Evolutionary conservation across 2,888 invertebrate genomes (phyloP), one percentile per base, ranked within the genome.

Genomic region (Caenorhabditis afra): DNA sequence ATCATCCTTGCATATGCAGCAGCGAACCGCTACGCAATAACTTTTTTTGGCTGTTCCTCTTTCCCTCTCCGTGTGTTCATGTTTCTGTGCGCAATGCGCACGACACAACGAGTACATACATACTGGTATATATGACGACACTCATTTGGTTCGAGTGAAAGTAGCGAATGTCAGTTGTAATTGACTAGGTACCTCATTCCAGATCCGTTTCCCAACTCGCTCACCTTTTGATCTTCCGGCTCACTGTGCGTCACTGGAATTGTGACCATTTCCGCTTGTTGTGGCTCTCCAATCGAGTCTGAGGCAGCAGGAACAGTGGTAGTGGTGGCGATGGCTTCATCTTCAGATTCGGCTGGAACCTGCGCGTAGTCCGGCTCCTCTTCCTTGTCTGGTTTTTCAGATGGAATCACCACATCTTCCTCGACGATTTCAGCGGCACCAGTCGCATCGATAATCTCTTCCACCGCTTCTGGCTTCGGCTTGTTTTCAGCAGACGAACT

Each of bases 301-400:
- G 20, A 8, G 11, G 20, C 29, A 1, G 45, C 45, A 3, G 20
- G 35, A 4, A 18, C 50, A 35, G 7, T 39, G 5, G 37, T 5
- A 5, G 50, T 59, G 11, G 16, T 3, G 29, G 39, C 50, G 4
- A 7, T 45, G 3, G 16, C 39, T 11, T 78, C 67, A 29, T 71
- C 66, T 10, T 73, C 71, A 1, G 78, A 66, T 39, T 78, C 71
- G 14, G 18, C 71, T 49, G 71, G 71, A 45, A 78, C 78, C 61
- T 71, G 66, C 3, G 71, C 66, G 37, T 78, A 66, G 61, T 78
- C 78, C 16, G 71, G 71, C 37, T 71, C 78, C n/a, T 70, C 70
- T 22, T 29, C 29, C 29, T 29, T 29, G 3, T 29, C 29, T 5
- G 29, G 7, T 7, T 29, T 29, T 39, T n/a, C 57, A 3, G 37